phyloP scores from a whole-genome alignment of 2,113 vertebrate species.

The Dipodomys merriami region DNA sequence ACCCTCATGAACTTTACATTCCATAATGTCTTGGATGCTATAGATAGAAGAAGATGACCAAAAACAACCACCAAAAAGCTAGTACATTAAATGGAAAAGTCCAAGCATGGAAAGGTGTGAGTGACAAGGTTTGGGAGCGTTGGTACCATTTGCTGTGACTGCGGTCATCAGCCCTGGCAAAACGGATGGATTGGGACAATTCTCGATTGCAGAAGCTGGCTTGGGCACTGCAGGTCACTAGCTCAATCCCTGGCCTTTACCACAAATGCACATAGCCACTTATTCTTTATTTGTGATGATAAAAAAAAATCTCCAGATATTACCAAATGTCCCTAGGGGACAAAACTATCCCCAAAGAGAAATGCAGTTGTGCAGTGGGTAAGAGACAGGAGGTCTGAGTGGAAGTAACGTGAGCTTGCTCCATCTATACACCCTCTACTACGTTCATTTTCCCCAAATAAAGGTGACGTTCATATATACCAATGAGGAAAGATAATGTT shows the following conservation, averaged over 20 bases:
- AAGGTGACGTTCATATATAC: no score
- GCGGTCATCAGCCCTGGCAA: not conserved
- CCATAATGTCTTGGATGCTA: not conserved
- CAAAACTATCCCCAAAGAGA: not conserved
- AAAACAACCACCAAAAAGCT: not conserved
- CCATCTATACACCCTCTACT: no score
- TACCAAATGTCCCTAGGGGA: not conserved
- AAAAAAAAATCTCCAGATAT: no score
- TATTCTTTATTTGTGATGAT: rapidly evolving
- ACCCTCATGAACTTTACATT: not conserved
- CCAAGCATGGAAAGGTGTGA: no score
- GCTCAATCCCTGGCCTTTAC: not conserved
- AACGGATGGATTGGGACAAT: not conserved
- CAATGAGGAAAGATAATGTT: not conserved
- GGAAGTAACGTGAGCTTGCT: not conserved
- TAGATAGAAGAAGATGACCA: not conserved
- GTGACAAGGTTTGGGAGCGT: no score
- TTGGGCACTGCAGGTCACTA: not conserved
- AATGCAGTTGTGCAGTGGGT: no score
- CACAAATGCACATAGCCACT: not conserved
- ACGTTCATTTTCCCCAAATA: not conserved
- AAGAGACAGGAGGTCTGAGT: not conserved
- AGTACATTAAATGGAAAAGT: not conserved
- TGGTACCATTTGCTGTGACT: not conserved
- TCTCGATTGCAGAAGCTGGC: not conserved